Conservation (phyloP, 2,888 invertebrate species). For the Tanypteryx hageni region DNA sequence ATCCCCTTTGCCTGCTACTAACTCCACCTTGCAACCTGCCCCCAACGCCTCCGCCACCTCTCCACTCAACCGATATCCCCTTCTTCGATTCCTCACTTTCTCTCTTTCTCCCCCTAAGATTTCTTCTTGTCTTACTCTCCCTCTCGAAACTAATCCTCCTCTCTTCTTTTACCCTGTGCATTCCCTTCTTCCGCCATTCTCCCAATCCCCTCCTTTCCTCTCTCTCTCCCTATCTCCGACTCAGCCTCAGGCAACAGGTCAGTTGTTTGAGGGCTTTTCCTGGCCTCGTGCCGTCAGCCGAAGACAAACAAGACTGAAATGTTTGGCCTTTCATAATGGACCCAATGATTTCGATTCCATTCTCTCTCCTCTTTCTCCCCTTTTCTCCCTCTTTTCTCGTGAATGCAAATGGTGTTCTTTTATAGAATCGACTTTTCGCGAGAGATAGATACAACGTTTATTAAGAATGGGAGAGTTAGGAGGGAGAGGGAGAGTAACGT, state of each 20-base stretch:
- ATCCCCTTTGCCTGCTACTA: neutral
- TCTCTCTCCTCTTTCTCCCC: neutral
- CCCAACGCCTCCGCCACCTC: neutral
- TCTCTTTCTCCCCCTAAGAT: too few relatives aligned
- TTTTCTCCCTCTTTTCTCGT: neutral
- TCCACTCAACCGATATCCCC: neutral
- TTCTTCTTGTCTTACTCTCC: neutral
- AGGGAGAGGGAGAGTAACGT: constrained; percentile 58
- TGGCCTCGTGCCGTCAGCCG: neutral
- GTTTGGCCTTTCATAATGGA: constrained; percentile 60
- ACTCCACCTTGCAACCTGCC: neutral
- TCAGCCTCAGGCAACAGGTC: constrained; percentile 40
- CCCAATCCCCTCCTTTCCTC: neutral
- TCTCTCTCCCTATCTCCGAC: neutral
- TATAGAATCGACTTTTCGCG: neutral
- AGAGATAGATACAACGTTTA: neutral
- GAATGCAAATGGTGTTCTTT: neutral
- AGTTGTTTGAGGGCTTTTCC: constrained; percentile 47
- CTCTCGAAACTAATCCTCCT: neutral
- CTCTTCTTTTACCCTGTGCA: neutral
- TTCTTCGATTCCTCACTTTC: neutral
- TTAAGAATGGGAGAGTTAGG: constrained; percentile 1
- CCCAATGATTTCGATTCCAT: constrained; percentile 46
- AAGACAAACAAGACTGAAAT: constrained; percentile 51
- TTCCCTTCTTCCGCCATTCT: neutral